Percentiles rank a stretch among this genome's conserved stretches.
These are phyloP conservation scores for Platyscapa corneri DNA, from an alignment of 1,140 invertebrate genomes.

Conservation along the genomic window DNA sequence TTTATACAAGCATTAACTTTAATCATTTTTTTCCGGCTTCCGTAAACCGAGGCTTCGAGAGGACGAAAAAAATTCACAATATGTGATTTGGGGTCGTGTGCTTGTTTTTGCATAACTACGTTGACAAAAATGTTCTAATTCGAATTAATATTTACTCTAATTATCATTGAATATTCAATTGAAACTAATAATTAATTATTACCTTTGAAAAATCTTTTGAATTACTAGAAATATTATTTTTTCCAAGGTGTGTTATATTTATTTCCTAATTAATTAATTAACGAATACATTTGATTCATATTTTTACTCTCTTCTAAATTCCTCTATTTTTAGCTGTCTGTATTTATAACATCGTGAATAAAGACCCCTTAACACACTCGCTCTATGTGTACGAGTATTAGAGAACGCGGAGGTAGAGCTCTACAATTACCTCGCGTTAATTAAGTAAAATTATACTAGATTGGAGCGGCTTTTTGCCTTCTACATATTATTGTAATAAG, in stretches of 20 bases:
- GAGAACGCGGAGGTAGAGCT: constrained; percentile 44
- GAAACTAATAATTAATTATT: background rate
- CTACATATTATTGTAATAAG: constrained; percentile 45
- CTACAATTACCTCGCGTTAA: constrained; percentile 42
- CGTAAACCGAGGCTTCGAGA: background rate
- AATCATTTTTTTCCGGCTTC: constrained; percentile 4
- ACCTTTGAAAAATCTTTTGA: constrained; percentile 2
- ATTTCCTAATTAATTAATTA: background rate
- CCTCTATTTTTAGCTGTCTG: constrained; percentile 7
- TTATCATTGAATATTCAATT: constrained; percentile 6
- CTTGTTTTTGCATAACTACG: background rate
- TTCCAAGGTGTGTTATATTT: background rate
- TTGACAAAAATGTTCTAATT: background rate
- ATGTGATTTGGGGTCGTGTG: background rate
- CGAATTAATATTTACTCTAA: constrained; percentile 12
- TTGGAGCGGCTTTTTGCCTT: constrained; percentile 36
- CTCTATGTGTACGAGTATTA: constrained; percentile 45
- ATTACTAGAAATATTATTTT: constrained; percentile 13
- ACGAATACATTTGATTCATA: constrained; percentile 6
- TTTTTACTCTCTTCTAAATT: background rate
- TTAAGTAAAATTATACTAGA: constrained; percentile 53
- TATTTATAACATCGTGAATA: constrained; percentile 34
- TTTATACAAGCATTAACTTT: constrained; percentile 16
- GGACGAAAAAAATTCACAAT: constrained; percentile 2
- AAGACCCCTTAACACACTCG: constrained; percentile 30